Percentiles rank a stretch among this genome's conserved stretches.
phyloP scores from a whole-genome alignment of 2,888 invertebrate genomes.

The Caenorhabditis sp. region DNA sequence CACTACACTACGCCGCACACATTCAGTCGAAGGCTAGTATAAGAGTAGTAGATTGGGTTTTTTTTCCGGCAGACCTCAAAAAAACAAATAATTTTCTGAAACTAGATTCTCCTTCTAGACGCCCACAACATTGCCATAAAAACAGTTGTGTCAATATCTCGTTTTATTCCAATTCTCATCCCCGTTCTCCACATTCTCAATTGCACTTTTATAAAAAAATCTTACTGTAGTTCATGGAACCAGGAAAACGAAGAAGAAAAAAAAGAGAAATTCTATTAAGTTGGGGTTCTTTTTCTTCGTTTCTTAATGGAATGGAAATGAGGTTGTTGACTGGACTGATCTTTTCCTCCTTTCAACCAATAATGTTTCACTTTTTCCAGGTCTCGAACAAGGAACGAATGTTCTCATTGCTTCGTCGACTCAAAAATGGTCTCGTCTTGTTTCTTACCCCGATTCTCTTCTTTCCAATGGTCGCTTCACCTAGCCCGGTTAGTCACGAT shows the following conservation, averaged over 20 bases:
- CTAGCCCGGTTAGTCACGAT: slow-evolving; percentile 22
- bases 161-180: too few species aligned
- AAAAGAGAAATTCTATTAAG: neutral
- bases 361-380: slow-evolving; percentile 14
- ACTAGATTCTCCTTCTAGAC: too few species aligned
- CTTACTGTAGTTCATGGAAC: neutral
- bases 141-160: too few species aligned
- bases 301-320: neutral
- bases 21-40: too few species aligned
- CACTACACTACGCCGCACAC: too few species aligned
- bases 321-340: neutral
- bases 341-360: neutral
- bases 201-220: neutral
- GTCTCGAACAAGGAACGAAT: slow-evolving; percentile 32
- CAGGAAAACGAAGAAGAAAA: neutral
- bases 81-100: too few species aligned
- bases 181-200: too few species aligned
- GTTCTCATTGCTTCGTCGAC: slow-evolving; percentile 22
- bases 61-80: too few species aligned
- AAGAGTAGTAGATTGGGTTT: too few species aligned
- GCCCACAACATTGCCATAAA: too few species aligned
- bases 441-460: slow-evolving; percentile 49
- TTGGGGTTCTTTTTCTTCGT: neutral
- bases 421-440: slow-evolving; percentile 45
- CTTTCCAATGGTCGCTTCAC: slow-evolving; percentile 37